Conservation (phyloP, 2,888 invertebrate genomes). For the Heliconius ethilla region DNA sequence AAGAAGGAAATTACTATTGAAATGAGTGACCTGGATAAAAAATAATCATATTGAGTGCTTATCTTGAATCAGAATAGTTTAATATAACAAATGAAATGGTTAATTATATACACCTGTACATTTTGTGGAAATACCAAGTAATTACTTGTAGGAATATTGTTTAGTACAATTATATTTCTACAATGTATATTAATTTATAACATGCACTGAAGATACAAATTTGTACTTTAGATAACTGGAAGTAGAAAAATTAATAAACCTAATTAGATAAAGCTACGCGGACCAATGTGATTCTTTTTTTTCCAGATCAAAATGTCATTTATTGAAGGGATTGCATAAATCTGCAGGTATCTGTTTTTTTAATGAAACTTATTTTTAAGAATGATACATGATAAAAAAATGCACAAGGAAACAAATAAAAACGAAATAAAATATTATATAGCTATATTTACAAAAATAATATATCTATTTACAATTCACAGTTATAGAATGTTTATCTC, state of each 20-base stretch:
- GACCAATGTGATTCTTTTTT: no score
- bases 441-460: slow-evolving; percentile 30
- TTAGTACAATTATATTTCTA: no score
- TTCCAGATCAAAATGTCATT: no score
- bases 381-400: background rate
- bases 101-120: background rate
- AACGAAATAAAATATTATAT: slow-evolving; percentile 6
- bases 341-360: no score
- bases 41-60: slow-evolving; percentile 23
- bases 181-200: no score
- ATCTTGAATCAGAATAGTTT: slow-evolving; percentile 1
- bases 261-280: no score
- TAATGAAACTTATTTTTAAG: no score
- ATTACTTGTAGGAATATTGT: background rate
- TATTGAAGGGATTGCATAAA: no score
- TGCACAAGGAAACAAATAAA: slow-evolving; percentile 6
- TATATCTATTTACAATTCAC: slow-evolving; percentile 24
- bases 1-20: background rate
- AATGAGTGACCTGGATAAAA: slow-evolving; percentile 18
- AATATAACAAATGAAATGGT: slow-evolving; percentile 17
- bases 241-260: no score
- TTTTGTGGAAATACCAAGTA: background rate
- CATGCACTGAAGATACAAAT: no score
- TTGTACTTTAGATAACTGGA: no score
- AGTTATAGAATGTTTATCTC: background rate